These are phyloP conservation scores for Hylia prasina DNA, from an alignment of 2,113 vertebrate species.

Conservation along the genomic window DNA sequence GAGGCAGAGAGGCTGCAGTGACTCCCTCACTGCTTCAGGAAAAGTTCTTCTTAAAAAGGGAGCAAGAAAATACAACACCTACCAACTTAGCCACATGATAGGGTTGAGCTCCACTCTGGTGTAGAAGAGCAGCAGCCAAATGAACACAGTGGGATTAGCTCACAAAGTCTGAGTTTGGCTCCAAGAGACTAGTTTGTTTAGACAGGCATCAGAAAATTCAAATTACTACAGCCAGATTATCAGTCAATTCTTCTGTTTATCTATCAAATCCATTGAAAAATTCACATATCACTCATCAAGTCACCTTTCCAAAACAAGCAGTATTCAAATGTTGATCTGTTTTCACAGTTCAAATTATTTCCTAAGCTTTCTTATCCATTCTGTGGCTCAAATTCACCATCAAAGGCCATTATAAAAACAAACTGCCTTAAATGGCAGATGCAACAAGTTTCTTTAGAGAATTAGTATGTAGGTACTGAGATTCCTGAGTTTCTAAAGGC, in stretches of 20 bases:
- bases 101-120: neutral
- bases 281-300: neutral
- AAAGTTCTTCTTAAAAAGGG: neutral
- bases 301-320: neutral
- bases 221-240: neutral
- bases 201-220: neutral
- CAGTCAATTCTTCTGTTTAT: neutral
- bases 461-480: neutral
- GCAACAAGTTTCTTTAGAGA: neutral
- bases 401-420: neutral
- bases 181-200: neutral
- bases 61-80: neutral
- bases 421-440: neutral
- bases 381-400: neutral
- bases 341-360: neutral
- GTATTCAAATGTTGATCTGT: neutral
- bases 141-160: neutral
- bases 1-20: too few relatives aligned
- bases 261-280: neutral
- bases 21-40: fast-evolving
- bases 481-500: neutral
- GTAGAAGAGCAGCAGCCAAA: neutral
- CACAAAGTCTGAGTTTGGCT: neutral
- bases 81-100: neutral
- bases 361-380: neutral